These are phyloP conservation scores for Scaptomyza polygonia DNA, from an alignment of 2,888 invertebrate genomes.

Conservation along the genomic window DNA sequence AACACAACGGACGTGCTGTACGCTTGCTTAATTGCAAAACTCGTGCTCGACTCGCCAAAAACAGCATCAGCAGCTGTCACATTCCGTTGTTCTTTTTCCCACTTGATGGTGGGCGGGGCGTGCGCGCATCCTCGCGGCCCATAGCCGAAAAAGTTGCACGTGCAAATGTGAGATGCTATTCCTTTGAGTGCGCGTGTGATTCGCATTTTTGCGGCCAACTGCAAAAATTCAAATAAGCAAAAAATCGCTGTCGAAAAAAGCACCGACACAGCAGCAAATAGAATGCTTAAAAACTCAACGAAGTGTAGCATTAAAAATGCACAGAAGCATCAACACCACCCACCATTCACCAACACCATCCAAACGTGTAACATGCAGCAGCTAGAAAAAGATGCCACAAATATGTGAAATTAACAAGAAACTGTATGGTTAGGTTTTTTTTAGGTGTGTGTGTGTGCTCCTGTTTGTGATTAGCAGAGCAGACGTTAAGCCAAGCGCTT, in stretches of 20 bases:
- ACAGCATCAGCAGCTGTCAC: slow-evolving; percentile 2
- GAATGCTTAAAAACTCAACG: slow-evolving; percentile 25
- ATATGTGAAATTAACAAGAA: slow-evolving; percentile 49
- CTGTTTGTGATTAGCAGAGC: slow-evolving; percentile 29
- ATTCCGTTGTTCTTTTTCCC: slow-evolving; percentile 16
- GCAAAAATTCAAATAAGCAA: slow-evolving; percentile 41
- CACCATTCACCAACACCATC: not conserved
- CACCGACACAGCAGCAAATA: not conserved
- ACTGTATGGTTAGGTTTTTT: slow-evolving; percentile 9
- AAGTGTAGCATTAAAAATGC: slow-evolving; percentile 25
- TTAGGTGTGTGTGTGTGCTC: slow-evolving; percentile 8
- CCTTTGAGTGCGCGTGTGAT: slow-evolving; percentile 53
- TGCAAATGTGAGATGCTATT: slow-evolving; percentile 47
- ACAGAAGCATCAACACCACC: slow-evolving; percentile 5
- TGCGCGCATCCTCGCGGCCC: slow-evolving; percentile 34
- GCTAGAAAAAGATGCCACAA: slow-evolving; percentile 15
- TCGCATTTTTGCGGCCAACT: slow-evolving; percentile 40
- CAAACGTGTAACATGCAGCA: not conserved
- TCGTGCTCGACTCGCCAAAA: slow-evolving; percentile 3
- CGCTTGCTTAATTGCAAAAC: slow-evolving; percentile 25
- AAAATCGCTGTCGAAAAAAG: not conserved
- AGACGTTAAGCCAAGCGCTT: slow-evolving; percentile 13
- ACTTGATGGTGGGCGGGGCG: slow-evolving; percentile 12
- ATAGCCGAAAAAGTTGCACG: slow-evolving; percentile 52
- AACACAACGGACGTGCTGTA: slow-evolving; percentile 45